These are phyloP conservation scores for Wasmannia auropunctata DNA, from an alignment of 1,140 invertebrate species.

Conservation along the genomic window DNA sequence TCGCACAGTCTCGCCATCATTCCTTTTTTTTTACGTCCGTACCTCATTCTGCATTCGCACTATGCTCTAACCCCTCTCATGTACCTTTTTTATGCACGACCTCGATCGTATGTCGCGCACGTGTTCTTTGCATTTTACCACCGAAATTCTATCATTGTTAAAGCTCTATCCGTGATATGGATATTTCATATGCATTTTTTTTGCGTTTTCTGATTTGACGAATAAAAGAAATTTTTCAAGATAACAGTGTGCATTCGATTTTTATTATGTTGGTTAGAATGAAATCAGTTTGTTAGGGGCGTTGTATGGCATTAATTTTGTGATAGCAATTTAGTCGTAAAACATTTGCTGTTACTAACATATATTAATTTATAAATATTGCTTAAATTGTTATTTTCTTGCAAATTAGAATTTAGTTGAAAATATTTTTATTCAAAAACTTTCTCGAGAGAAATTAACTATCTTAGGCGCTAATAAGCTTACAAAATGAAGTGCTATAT, in stretches of 20 bases:
- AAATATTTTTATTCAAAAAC: background rate
- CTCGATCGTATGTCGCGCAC: constrained; percentile 57
- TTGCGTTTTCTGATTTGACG: background rate
- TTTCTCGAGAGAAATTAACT: background rate
- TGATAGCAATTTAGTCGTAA: background rate
- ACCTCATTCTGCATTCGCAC: constrained; percentile 49
- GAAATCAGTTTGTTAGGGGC: background rate
- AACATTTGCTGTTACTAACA: background rate
- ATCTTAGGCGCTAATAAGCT: background rate
- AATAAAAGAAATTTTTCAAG: background rate
- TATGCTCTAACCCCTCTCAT: constrained; percentile 27
- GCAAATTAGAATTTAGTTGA: background rate
- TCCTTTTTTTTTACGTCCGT: constrained; percentile 31
- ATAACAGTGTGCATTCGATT: background rate
- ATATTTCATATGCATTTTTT: background rate
- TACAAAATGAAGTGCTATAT: background rate
- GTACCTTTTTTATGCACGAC: constrained; percentile 37
- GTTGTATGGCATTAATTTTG: no score
- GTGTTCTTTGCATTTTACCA: constrained; percentile 40
- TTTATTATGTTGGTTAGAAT: background rate
- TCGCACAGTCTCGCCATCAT: background rate
- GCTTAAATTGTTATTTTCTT: background rate
- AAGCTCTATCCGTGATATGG: constrained; percentile 17
- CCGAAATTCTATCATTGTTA: constrained; percentile 57
- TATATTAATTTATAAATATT: background rate